Conservation (phyloP, 2,888 invertebrate genomes). For the Melipona bicolor region DNA sequence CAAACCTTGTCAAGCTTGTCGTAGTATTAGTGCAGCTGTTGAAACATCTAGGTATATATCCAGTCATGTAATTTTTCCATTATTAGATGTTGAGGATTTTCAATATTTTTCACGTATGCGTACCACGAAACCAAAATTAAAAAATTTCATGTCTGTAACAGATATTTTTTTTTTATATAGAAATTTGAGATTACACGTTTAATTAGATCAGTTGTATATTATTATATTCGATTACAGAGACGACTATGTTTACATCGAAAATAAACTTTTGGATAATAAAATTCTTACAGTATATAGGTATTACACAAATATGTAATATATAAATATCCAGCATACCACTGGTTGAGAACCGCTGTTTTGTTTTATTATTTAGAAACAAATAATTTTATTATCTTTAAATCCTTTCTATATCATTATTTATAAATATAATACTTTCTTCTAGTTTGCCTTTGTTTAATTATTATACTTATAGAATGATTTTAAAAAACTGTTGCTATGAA, state of each 20-base stretch:
- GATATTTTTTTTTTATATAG: not conserved
- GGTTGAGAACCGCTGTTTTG: not conserved
- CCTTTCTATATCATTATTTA: not conserved
- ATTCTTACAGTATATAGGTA: no score
- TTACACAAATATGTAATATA: no score
- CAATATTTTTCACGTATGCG: no score
- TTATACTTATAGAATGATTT: not conserved
- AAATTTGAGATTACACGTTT: not conserved
- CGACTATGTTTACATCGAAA: not conserved
- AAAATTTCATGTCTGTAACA: not conserved
- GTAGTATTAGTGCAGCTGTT: conserved; percentile 82
- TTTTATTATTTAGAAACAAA: not conserved
- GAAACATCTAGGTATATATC: conserved; percentile 79
- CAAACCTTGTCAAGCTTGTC: conserved; percentile 77
- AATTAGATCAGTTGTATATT: not conserved
- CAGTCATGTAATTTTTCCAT: not conserved
- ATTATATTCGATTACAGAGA: not conserved
- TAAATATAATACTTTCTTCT: not conserved
- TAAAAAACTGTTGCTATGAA: not conserved
- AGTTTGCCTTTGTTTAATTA: no score
- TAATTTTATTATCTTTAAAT: not conserved
- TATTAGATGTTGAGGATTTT: not conserved
- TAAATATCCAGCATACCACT: not conserved
- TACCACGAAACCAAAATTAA: not conserved
- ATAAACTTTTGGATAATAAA: not conserved